phyloP scores from a whole-genome alignment of 2,797 vertebrate genomes.

The Acanthornis magna region DNA sequence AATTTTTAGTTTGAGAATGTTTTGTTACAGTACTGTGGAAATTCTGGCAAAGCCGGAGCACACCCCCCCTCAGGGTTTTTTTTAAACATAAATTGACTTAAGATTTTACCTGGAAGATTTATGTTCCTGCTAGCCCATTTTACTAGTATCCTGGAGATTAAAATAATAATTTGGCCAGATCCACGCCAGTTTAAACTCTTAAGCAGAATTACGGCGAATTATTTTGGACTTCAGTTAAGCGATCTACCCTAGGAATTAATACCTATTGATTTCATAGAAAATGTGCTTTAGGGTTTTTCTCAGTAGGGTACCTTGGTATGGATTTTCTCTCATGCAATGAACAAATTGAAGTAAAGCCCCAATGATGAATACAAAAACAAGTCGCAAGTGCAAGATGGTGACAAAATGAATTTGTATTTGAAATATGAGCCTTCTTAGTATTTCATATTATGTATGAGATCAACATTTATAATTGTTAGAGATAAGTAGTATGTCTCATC shows the following conservation, averaged over 20 bases:
- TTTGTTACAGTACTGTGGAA: not conserved
- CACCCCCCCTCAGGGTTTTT: not conserved
- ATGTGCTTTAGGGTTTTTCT: not conserved
- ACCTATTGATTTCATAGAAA: not conserved
- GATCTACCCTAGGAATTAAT: not conserved
- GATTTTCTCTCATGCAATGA: not conserved
- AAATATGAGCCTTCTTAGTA: not conserved
- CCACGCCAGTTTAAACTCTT: not conserved
- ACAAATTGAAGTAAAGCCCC: not conserved
- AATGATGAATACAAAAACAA: not conserved
- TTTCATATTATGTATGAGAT: not conserved
- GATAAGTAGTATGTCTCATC: not conserved
- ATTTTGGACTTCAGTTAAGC: not conserved
- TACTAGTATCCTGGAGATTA: not conserved
- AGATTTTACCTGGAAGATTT: not conserved
- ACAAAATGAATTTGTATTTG: conserved; percentile 39
- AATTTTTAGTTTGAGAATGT: not conserved
- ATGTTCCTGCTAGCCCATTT: not conserved
- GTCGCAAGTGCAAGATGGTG: conserved; percentile 6
- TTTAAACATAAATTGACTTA: not conserved
- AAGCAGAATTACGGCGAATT: not conserved
- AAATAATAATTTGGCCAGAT: not conserved
- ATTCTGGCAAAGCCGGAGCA: not conserved
- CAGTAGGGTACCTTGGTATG: not conserved
- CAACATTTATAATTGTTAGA: not conserved